Evolutionary conservation across 1,140 invertebrate species (phyloP), one percentile per base, ranked within the genome.

Genomic region (Nasonia vitripennis): DNA sequence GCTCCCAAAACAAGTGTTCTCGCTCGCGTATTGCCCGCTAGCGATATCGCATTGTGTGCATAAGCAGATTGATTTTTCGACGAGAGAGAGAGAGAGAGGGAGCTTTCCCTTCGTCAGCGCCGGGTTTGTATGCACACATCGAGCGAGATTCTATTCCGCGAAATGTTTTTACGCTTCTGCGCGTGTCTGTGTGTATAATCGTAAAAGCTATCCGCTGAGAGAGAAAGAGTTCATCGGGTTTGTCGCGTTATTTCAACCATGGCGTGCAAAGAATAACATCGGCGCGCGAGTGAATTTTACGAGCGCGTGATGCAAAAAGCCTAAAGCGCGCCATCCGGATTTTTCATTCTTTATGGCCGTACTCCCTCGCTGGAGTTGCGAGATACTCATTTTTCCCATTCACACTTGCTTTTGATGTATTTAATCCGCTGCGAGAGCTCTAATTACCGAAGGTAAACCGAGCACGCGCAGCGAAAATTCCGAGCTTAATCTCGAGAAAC

Each of bases 401-500:
- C 37, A 41, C 5, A 41, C 7, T 41, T 41, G 7, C 37, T 9
- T 41, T 41, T 41, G 37, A 41, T 41, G 7, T 41, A 41, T 41
- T 41, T 4, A 41, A 5, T 6, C 7, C 7, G 4, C 37, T 0
- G 4, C 5, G 37, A 41, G 14, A 62, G 17, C 17, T 17, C 55
- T 55, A 62, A 62, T n/a, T 20, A 62, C 17, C 17, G 1, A 62
- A 20, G 6, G 20, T n/a, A 20, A 62, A 17, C 55, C 55, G 20
- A 62, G 17, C 6, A 10, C 5, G 6, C 17, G 17, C 6, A n/a
- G 55, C 55, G 55, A 20, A 62, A 62, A 78, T 84, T 78, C 20
- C 55, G 31, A 79, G 31, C 67, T 85, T 45, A 78, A 78, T 78
- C 20, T 34, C 7, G 11, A 71, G 70, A 31, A 71, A 71, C 10